These are phyloP conservation scores for Enhydra lutris DNA, from an alignment of 2,113 vertebrate species.

Conservation along the genomic window DNA sequence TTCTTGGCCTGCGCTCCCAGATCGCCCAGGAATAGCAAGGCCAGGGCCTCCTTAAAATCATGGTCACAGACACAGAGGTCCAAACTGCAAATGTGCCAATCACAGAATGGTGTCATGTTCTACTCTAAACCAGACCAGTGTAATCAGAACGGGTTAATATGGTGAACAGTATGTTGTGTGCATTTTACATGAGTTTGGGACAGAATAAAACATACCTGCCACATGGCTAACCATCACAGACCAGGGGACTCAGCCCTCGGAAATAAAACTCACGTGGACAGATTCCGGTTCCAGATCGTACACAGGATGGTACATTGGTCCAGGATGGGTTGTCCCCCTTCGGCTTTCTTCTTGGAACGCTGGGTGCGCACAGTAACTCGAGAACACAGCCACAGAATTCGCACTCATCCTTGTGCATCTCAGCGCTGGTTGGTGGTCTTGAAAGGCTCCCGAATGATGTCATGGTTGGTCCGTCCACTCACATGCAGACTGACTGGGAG, in stretches of 20 bases:
- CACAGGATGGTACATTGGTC: accelerated
- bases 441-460: neutral
- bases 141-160: neutral
- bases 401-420: no score
- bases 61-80: neutral
- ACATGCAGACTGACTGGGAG: neutral
- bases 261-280: neutral
- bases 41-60: neutral
- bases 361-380: neutral
- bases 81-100: accelerated
- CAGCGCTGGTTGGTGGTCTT: neutral
- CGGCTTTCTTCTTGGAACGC: neutral
- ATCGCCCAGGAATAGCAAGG: neutral
- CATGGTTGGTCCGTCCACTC: accelerated
- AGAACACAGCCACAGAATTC: neutral
- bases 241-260: neutral
- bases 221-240: neutral
- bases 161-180: neutral
- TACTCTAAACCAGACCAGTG: neutral
- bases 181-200: neutral
- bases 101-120: accelerated
- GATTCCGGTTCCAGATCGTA: no score
- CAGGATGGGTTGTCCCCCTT: neutral
- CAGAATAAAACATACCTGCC: neutral
- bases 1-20: accelerated